Conservation (phyloP, 2,797 vertebrate species). For the Crocodylus rhombifer region DNA sequence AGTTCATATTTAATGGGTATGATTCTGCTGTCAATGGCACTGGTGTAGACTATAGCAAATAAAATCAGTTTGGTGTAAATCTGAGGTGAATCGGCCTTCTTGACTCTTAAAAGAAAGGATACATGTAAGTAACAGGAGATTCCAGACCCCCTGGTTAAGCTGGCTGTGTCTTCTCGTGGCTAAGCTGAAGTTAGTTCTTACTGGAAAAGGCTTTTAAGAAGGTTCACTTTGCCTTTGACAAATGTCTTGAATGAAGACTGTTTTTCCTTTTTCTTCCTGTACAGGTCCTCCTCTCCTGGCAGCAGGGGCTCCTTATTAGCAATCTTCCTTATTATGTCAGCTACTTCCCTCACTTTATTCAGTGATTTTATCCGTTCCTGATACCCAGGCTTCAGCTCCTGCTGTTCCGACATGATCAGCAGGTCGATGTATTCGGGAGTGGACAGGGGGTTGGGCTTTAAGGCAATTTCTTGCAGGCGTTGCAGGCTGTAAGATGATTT, state of each 20-base stretch:
- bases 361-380: not conserved
- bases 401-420: constrained; percentile 48
- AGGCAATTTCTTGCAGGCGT: constrained; percentile 51
- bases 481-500: not conserved
- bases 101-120: not conserved
- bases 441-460: constrained; percentile 55
- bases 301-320: not conserved
- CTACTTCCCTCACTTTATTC: constrained; percentile 16
- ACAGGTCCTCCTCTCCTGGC: not conserved
- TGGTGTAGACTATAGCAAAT: not conserved
- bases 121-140: not conserved
- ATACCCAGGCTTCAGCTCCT: constrained; percentile 26
- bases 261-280: not conserved
- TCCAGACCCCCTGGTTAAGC: not conserved
- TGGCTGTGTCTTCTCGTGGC: not conserved
- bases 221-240: not conserved
- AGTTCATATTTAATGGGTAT: not conserved
- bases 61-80: no score
- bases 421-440: constrained; percentile 63
- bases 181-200: not conserved
- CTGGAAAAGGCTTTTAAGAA: not conserved
- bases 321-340: constrained; percentile 65
- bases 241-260: fast-evolving
- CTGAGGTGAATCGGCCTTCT: not conserved
- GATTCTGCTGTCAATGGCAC: not conserved